A percentile compares a stretch with the other conserved stretches of the same genome.
Conservation (phyloP, 2,888 invertebrate species). For the Yponomeuta sedellus region DNA sequence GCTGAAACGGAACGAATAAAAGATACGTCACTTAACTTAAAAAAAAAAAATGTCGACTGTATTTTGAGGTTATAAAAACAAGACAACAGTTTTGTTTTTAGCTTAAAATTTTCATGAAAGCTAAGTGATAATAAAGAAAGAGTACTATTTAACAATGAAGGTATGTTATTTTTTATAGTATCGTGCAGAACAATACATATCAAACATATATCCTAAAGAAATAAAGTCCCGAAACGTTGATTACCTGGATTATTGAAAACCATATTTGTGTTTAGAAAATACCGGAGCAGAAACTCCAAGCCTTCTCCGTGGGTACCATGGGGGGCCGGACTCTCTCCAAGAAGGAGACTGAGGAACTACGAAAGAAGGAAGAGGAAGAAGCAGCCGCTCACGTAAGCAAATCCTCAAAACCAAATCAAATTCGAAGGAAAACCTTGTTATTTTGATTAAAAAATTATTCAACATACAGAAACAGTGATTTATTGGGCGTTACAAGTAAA, state of each 20-base stretch:
- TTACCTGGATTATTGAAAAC: background rate
- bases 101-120: too few species aligned
- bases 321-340: slow-evolving; percentile 83
- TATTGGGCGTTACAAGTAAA: too few species aligned
- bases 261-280: slow-evolving; percentile 59
- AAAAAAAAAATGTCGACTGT: background rate
- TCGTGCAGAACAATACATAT: background rate
- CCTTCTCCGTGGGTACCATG: slow-evolving; percentile 82
- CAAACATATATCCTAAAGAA: background rate
- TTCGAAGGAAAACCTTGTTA: too few species aligned
- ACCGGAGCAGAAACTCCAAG: slow-evolving; percentile 78
- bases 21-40: too few species aligned
- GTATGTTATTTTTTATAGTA: background rate
- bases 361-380: slow-evolving; percentile 91
- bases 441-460: too few species aligned
- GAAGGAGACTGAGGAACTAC: slow-evolving; percentile 88
- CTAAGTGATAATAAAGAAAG: background rate
- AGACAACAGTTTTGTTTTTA: background rate
- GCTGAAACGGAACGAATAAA: too few species aligned
- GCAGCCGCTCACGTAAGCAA: slow-evolving; percentile 90
- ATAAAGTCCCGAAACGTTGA: background rate
- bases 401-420: too few species aligned
- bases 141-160: background rate
- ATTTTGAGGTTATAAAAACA: background rate
- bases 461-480: too few species aligned